These are phyloP conservation scores for Ctena decussata DNA, from an alignment of 2,888 invertebrate genomes.

Conservation along the genomic window DNA sequence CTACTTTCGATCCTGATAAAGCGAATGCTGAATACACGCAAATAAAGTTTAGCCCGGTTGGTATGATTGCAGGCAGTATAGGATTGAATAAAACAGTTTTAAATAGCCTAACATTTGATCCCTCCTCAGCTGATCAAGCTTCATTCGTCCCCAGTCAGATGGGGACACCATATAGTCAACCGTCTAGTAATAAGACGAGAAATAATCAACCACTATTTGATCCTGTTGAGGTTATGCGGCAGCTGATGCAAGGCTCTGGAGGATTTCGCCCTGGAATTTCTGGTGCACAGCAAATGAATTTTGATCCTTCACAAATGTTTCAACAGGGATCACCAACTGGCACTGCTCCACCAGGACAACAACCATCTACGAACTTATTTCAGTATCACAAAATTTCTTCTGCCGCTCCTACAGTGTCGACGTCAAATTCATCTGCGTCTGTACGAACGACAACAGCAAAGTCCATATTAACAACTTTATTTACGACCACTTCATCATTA, in stretches of 20 bases:
- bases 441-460: too few relatives aligned
- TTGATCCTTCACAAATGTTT: constrained; percentile 57
- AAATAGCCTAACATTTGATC: neutral
- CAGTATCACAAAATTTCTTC: too few relatives aligned
- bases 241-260: constrained; percentile 31
- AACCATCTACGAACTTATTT: too few relatives aligned
- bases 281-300: constrained; percentile 44
- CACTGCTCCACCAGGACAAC: neutral
- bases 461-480: too few relatives aligned
- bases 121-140: neutral
- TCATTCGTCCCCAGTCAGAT: constrained; percentile 4
- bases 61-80: constrained; percentile 2
- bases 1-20: constrained; percentile 64
- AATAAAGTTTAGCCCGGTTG: constrained; percentile 29
- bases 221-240: constrained; percentile 29
- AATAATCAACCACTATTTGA: constrained; percentile 10
- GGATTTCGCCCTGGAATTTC: constrained; percentile 29
- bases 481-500: too few relatives aligned
- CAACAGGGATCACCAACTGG: neutral
- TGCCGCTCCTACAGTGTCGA: too few relatives aligned
- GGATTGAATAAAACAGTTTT: neutral
- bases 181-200: neutral
- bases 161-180: neutral
- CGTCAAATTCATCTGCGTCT: too few relatives aligned
- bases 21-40: constrained; percentile 47